These are phyloP conservation scores for human (Homo sapiens) DNA, from an alignment of 2,113 vertebrate species.

Conservation along the genomic window GRCh38 chr6:161129501-161130000, in stretches of 20 bases:
- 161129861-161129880: background rate
- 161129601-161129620: no score
- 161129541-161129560: background rate
- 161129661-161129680: no score
- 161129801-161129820: background rate
- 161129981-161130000: background rate
- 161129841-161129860: background rate
- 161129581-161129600: background rate
- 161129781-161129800: background rate
- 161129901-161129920: background rate
- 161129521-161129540: no score
- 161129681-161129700: background rate
- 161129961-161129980: background rate
- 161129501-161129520: no score
- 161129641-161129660: background rate
- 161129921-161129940: no score
- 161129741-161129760: background rate
- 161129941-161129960: background rate
- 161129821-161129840: background rate
- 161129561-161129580: background rate
- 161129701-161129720: background rate
- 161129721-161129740: background rate
- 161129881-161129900: no score
- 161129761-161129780: background rate
- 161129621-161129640: background rate